Base-by-base conservation (phyloP, 1,140 invertebrate genomes). In the Hylaeus anthracinus region DNA sequence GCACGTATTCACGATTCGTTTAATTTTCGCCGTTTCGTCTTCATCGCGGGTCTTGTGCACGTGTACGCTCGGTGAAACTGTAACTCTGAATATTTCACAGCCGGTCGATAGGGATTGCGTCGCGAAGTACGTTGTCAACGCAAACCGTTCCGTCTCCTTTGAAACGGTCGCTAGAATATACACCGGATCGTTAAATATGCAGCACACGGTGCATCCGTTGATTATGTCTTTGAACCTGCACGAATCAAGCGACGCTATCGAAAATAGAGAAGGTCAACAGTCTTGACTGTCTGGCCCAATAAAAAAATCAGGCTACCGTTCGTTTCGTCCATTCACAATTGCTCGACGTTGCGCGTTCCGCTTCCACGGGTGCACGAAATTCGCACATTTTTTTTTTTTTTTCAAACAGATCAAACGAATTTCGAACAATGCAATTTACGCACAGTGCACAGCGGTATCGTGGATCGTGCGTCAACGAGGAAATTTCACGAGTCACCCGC, bases 41-140 rank as follows among this genome's bases (percentile, higher is more conserved):
- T 4, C 26, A 51, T 37, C 4, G 9, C 5, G n/a, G 5, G 14
- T 15, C 48, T 39, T 3, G 6, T 55, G n/a, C 39, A 10, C 15
- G 41, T 45, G 51, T 8, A 14, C 26, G 14, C n/a, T 73, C 79
- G 69, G 41, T 75, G 82, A 58, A 83, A 83, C 66, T 88, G 83
- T 60, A 61, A 60, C 66, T 85, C 81, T 88, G 78, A 82, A 88
- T 88, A 89, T 85, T 89, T 88, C 77, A 88, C 64, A 74, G 77
- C 56, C 71, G 77, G 72, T 85, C 88, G 87, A 88, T 89, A 83
- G 63, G 73, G 76, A 86, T 84, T 75, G 64, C 58, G 43, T 58
- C 60, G 65, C 64, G 63, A 85, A 6, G n/a, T 37, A 8, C 51
- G 14, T 1, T 37, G 14, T 39, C 51, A 12, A 45, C 51, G 51